Base-by-base conservation (phyloP, 2,113 vertebrate genomes). In the Phaethornis superciliosus region DNA sequence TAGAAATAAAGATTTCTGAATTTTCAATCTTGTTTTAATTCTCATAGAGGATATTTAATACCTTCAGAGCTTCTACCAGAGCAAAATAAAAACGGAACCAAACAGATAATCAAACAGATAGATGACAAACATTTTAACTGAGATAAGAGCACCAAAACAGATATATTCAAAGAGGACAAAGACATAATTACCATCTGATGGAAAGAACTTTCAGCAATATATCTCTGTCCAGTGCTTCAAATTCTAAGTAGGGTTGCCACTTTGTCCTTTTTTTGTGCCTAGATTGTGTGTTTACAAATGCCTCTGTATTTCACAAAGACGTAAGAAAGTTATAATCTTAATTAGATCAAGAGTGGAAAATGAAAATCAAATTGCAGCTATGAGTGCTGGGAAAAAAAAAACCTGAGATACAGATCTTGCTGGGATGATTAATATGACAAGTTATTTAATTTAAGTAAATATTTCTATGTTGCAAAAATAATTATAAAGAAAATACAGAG, bases 351-450 rank as follows among this genome's bases (percentile, higher is more conserved):
- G 71, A 82, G 22, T 37, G 12, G n/a, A 69, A 78, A 92, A 91
- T 55, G 12, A 81, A 93, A 91, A 91, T 59, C 67, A 58, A 72
- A 51, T 91, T 85, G 32, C 82, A 91, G 15, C 49, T 68, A 27
- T 79, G 74, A 89, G 79, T 87, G n/a, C 22, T 4, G 21, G 70
- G 30, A 94, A 93, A 76, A 40, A 76, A 40, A 40, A 18, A 82
- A 23, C 24, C 27, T 81, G 42, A 94, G 94, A 96, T 90, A 94
- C 10, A 69, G 54, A 95, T 93, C 69, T 62, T 69, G 9, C 46
- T 58, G 81, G 33, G 44, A 87, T 96, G 94, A 96, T 91, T 94
- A 42, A 94, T 87, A 74, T 87, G 87, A 87, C 84, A 92, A 54
- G 86, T 88, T 95, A 94, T 71, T 42, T 91, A 87, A 84, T 46